These are phyloP conservation scores for Spheniscus humboldti DNA, from an alignment of 2,797 vertebrate genomes.

Conservation along the genomic window DNA sequence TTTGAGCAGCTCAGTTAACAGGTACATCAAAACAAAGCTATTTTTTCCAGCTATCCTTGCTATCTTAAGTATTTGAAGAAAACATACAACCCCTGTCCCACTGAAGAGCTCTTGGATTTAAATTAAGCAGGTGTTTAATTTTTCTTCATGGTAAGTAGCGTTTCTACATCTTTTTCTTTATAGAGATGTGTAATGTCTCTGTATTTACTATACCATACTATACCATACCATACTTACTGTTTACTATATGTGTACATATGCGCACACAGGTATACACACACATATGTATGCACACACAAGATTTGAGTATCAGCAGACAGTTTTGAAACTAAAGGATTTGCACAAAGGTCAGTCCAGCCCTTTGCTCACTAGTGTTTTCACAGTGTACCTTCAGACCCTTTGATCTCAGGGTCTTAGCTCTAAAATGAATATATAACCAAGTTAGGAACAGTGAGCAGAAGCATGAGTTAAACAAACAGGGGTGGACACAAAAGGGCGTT, in stretches of 20 bases:
- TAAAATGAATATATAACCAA: slow-evolving; percentile 56
- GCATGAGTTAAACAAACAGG: slow-evolving; percentile 65
- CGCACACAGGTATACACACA: not conserved
- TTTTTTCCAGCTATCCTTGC: not conserved
- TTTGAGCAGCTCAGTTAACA: not conserved
- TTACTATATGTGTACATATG: not conserved
- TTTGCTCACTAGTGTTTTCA: slow-evolving; percentile 35
- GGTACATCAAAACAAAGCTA: not conserved
- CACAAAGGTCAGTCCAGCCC: slow-evolving; percentile 10
- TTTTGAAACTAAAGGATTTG: slow-evolving; percentile 58
- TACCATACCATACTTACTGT: not conserved
- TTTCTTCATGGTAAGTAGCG: not conserved
- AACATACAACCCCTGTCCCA: not conserved
- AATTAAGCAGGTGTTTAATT: not conserved
- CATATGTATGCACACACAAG: not conserved
- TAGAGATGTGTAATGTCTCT: not conserved
- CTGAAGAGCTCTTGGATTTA: not conserved
- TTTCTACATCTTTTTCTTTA: not conserved
- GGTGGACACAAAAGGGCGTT: slow-evolving; percentile 35
- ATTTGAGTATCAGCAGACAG: not conserved
- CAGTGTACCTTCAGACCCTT: slow-evolving; percentile 54
- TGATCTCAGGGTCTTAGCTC: slow-evolving; percentile 64
- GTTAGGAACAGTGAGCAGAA: slow-evolving; percentile 60
- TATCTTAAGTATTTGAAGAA: not conserved
- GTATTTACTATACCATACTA: not conserved